These are phyloP conservation scores for Dasyornis broadbenti DNA, from an alignment of 2,113 vertebrate species.

Conservation along the genomic window DNA sequence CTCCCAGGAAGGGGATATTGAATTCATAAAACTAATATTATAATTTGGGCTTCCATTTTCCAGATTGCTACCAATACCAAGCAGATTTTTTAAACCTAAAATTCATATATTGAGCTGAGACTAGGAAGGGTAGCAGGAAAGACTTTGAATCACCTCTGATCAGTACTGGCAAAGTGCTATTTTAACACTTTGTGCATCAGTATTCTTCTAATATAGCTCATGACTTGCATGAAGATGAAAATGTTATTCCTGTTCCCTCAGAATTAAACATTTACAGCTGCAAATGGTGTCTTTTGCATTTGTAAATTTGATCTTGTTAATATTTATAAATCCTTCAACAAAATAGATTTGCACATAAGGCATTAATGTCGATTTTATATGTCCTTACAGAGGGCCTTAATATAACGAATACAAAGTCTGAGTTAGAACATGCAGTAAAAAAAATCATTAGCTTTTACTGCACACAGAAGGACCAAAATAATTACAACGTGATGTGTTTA, in stretches of 20 bases:
- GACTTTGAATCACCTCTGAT: not conserved
- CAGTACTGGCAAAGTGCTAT: not conserved
- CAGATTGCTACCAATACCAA: not conserved
- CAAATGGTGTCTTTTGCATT: not conserved
- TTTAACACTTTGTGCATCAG: not conserved
- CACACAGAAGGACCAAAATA: not conserved
- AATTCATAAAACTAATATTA: not conserved
- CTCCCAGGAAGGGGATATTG: not conserved
- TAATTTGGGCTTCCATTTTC: not conserved
- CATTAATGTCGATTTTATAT: not conserved
- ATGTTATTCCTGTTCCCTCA: not conserved
- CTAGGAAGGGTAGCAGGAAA: not conserved
- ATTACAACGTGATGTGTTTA: not conserved
- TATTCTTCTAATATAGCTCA: not conserved
- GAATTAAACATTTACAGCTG: slow-evolving; percentile 33
- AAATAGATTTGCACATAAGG: not conserved
- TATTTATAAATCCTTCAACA: slow-evolving; percentile 18
- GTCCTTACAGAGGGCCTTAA: not conserved
- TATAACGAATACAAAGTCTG: not conserved
- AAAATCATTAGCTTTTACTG: not conserved
- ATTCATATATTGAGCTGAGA: not conserved
- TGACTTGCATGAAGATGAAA: not conserved
- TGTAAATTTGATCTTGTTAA: slow-evolving; percentile 22
- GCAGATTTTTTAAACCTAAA: not conserved
- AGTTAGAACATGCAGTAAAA: not conserved